Conservation (phyloP, 2,797 vertebrate genomes). For the Clarias pachynema region DNA sequence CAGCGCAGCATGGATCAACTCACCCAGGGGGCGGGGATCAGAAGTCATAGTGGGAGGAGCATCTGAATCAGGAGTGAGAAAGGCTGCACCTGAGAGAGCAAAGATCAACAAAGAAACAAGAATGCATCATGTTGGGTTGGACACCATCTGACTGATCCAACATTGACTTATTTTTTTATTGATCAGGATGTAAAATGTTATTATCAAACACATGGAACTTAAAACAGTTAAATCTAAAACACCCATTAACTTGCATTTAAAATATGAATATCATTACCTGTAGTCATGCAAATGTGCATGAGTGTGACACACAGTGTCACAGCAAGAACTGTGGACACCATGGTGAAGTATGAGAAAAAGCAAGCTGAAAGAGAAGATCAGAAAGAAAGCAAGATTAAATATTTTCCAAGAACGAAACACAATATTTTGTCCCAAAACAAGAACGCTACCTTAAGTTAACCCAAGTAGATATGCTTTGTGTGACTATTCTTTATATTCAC, state of each 20-base stretch:
- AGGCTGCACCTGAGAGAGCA: constrained; percentile 69
- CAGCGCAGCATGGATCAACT: constrained; percentile 78
- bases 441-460: background rate
- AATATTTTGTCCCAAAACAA: background rate
- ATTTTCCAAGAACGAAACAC: background rate
- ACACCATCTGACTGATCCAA: constrained; percentile 23
- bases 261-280: constrained; percentile 69
- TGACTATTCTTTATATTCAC: background rate
- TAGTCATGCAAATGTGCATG: constrained; percentile 68
- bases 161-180: background rate
- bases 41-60: constrained; percentile 68
- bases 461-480: background rate
- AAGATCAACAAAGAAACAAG: background rate
- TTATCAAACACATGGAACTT: background rate
- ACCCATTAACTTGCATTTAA: background rate
- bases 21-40: constrained; percentile 69
- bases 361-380: constrained; percentile 61
- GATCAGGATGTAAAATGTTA: background rate
- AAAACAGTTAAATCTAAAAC: background rate
- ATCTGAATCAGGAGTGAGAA: constrained; percentile 70
- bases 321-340: constrained; percentile 69
- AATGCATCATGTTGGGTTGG: background rate
- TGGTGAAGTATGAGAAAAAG: constrained; percentile 63
- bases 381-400: constrained; percentile 28
- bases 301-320: constrained; percentile 73